Base-by-base conservation (phyloP, 2,113 vertebrate genomes). In the Zosterops lateralis region DNA sequence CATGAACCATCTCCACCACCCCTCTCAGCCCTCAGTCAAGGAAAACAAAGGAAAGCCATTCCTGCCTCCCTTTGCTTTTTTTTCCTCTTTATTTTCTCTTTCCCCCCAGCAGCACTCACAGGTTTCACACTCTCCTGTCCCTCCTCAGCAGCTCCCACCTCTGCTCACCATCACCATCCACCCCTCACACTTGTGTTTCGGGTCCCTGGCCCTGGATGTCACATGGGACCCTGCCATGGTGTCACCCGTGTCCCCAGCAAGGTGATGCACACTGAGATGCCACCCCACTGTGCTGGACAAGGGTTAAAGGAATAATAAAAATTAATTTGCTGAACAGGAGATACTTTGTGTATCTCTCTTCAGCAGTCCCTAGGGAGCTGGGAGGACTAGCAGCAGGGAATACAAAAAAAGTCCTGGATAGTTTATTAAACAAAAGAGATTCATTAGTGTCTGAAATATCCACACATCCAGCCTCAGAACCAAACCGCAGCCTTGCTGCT, bases 191-290 rank as follows among this genome's bases (percentile, higher is more conserved):
- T 25, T 20, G 9, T 21, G 1, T 24, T 72, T 62, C 28, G 76
- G 12, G n/a, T 38, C 4, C 40, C 38, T 4, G 4, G 16, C 8
- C 29, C 32, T 65, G 0, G 0, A 1, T 0, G 6, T 58, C 11
- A 12, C 18, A 0, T 1, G 54, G 67, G 40, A 51, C 45, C 1
- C 2, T 38, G 45, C 32, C 40, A 4, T 2, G 32, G 31, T 56
- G 66, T 18, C 44, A 57, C 34, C 19, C 1, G 0, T 28, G 61
- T 87, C 84, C 56, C 67, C 77, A 54, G 62, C 0, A 2, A 60
- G 48, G 68, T 51, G 85, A 53, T 4, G 3, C 32, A 18, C 32
- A 5, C 20, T 0, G 10, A 81, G 57, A 17, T 58, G 71, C 45
- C 74, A 79, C 21, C 58, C 22, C 42, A 10, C 21, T 1, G 2